Conservation (phyloP, 2,113 vertebrate species). For the Formicarius rufipectus region DNA sequence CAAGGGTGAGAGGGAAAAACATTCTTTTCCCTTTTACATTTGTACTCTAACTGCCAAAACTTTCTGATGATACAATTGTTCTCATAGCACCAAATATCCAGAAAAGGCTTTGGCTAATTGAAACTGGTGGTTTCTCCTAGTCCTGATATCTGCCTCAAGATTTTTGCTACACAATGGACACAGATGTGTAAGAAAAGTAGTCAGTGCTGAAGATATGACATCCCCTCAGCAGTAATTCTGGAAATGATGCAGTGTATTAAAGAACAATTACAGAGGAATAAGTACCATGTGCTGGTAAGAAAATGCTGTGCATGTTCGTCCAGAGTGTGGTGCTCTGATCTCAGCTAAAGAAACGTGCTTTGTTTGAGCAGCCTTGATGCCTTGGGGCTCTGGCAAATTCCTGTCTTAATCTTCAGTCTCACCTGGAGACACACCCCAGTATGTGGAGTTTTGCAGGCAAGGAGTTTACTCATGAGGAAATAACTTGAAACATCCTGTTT, state of each 20-base stretch:
- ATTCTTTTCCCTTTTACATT: background rate
- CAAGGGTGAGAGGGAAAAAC: background rate
- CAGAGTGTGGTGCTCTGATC: constrained; percentile 55
- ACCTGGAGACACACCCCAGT: background rate
- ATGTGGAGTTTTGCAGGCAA: background rate
- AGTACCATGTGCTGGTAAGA: background rate
- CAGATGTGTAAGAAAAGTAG: background rate
- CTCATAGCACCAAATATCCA: background rate
- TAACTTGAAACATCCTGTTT: background rate
- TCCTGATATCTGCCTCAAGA: background rate
- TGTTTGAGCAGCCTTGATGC: background rate
- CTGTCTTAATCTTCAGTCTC: background rate
- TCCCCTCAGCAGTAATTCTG: background rate
- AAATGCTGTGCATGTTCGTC: background rate
- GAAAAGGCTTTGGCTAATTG: background rate
- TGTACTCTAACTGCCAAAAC: background rate
- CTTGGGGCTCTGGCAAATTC: background rate
- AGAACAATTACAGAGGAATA: background rate
- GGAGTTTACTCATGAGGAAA: constrained; percentile 16
- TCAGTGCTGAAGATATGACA: background rate
- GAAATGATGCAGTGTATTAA: background rate
- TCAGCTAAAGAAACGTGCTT: background rate
- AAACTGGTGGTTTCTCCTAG: background rate
- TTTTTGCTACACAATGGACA: background rate
- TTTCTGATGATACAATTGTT: background rate